A percentile compares a stretch with the other conserved stretches of the same genome.
Conservation (phyloP, 2,888 invertebrate genomes). For the Cosmia pyralina region DNA sequence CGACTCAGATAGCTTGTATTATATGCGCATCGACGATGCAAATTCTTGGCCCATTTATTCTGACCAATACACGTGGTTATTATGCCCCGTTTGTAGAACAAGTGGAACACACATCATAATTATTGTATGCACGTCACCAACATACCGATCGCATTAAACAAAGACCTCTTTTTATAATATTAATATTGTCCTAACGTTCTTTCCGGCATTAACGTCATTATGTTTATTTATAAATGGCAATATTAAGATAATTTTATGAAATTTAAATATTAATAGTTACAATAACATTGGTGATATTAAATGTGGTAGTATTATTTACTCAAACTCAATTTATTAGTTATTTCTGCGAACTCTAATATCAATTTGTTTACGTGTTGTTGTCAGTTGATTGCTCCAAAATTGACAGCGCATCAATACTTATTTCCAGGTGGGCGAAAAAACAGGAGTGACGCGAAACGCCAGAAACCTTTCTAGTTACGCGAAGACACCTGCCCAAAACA, state of each 20-base stretch:
- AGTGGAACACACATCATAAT: slow-evolving; percentile 57
- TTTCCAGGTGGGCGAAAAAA: background rate
- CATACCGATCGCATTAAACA: slow-evolving; percentile 46
- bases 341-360: slow-evolving; percentile 21
- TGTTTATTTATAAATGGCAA: slow-evolving; percentile 41
- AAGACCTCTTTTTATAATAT: slow-evolving; percentile 38
- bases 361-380: slow-evolving; percentile 16
- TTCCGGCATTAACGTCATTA: slow-evolving; percentile 35
- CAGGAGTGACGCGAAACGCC: background rate
- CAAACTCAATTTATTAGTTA: slow-evolving; percentile 1
- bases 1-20: slow-evolving; percentile 76
- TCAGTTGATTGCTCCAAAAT: background rate
- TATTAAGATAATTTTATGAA: slow-evolving; percentile 32
- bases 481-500: slow-evolving; percentile 15
- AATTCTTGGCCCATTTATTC: slow-evolving; percentile 82
- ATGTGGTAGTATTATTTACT: slow-evolving; percentile 12
- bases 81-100: slow-evolving; percentile 63
- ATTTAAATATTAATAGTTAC: slow-evolving; percentile 37
- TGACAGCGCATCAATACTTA: slow-evolving; percentile 25
- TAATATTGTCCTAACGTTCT: slow-evolving; percentile 37
- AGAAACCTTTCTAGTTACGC: background rate
- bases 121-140: slow-evolving; percentile 54
- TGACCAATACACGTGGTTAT: slow-evolving; percentile 65
- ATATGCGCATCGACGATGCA: slow-evolving; percentile 79
- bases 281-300: slow-evolving; percentile 41